Evolutionary conservation across 2,797 vertebrate genomes (phyloP).

Genomic region (Chaunax sp.): DNA sequence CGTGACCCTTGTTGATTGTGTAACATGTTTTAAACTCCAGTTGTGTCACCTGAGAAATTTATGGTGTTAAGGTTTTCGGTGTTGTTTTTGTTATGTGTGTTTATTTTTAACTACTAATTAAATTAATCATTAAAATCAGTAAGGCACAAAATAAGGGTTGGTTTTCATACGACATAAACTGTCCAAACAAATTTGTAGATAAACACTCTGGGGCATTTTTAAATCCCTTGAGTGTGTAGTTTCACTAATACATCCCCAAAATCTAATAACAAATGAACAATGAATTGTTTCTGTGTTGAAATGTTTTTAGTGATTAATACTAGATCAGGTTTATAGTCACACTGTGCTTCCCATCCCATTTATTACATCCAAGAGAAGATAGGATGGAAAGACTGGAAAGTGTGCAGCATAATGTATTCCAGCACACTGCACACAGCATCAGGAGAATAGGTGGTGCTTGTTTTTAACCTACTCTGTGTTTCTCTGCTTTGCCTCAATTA

Average conservation of each 20-base stretch:
- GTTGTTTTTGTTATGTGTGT: too few relatives aligned
- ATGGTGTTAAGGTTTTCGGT: too few relatives aligned
- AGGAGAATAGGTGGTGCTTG: conserved; percentile 22
- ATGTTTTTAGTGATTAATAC: conserved; percentile 34
- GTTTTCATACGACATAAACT: too few relatives aligned
- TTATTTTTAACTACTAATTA: too few relatives aligned
- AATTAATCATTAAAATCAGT: too few relatives aligned
- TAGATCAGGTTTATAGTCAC: conserved; percentile 16
- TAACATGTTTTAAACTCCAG: too few relatives aligned
- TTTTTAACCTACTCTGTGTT: conserved; percentile 15
- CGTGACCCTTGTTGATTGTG: too few relatives aligned
- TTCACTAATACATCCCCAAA: background rate
- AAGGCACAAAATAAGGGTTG: too few relatives aligned
- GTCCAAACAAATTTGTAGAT: too few relatives aligned
- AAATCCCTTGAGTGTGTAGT: background rate
- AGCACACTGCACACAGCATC: background rate
- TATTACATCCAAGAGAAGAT: background rate
- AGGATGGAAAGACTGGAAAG: background rate
- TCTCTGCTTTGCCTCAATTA: conserved; percentile 13
- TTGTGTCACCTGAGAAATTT: too few relatives aligned
- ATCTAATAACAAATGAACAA: background rate
- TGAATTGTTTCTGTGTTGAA: conserved; percentile 16
- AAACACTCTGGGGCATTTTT: background rate
- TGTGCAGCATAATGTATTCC: conserved; percentile 11
- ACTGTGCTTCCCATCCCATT: background rate